Evolutionary conservation across 2,888 invertebrate species (phyloP), one percentile per base, ranked within the genome.

Genomic region (Rhopalosiphum nymphaeae): DNA sequence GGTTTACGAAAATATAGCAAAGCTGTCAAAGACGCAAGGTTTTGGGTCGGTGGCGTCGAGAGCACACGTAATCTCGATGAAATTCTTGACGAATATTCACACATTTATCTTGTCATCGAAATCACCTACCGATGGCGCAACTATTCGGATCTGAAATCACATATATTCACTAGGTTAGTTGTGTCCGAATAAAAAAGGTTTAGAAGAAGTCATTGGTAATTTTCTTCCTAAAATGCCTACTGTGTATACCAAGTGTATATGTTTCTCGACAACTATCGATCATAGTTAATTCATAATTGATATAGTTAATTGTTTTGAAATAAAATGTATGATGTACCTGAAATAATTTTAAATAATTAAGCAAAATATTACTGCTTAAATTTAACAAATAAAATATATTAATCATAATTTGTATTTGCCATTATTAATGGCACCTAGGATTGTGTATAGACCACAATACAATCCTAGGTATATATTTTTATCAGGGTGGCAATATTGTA

Each of bases 381-480:
- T 61, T 61, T 29, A 26, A 61, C 29, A 61, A 61, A 61, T 29
- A 26, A 1, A 61, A 10, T 29, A 29, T 10, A 61, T 57, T 10
- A 26, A 57, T 57, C 10, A 57, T 57, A 57, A 53, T 53, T 53
- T 53, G 53, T 21, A 53, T 21, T 53, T 53, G 21, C 53, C 53
- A 21, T 53, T 53, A 53, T n/a, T n/a, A n/a, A n/a, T n/a, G n/a
- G n/a, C n/a, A n/a, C n/a, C n/a, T n/a, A n/a, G n/a, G n/a, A n/a
- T n/a, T n/a, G n/a, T n/a, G n/a, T n/a, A n/a, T n/a, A n/a, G n/a
- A n/a, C 87, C 95, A 95, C 3, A 91, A 94, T 53, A 95, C 95
- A 36, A 95, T 95, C 95, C 95, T 21, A 53, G 2, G 16, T 53
- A 53, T 53, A 4, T 49, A 49, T 10, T 44, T 44, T 44, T 44